Evolutionary conservation across 2,113 vertebrate genomes (phyloP).

Genomic region (Apteryx owenii): DNA sequence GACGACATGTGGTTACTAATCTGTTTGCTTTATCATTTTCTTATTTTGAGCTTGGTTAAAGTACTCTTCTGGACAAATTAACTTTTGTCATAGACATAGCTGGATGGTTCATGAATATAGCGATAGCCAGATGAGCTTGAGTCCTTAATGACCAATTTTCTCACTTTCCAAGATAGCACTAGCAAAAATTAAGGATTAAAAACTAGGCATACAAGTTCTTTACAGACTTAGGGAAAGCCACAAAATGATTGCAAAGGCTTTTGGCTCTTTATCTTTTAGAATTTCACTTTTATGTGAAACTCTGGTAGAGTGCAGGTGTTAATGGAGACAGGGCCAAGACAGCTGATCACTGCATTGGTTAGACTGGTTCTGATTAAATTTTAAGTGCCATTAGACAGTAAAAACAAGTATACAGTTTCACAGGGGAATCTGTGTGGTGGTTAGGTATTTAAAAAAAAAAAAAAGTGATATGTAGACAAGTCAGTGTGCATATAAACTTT

Average conservation of each 20-base stretch:
- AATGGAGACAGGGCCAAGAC: not conserved
- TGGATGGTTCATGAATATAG: not conserved
- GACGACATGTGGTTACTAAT: not conserved
- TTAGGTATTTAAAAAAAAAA: not conserved
- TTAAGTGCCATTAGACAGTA: not conserved
- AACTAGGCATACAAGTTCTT: not conserved
- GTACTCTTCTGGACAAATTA: not conserved
- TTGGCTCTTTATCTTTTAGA: not conserved
- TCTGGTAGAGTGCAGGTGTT: not conserved
- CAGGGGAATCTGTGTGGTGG: not conserved
- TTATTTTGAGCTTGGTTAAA: not conserved
- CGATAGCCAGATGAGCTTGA: not conserved
- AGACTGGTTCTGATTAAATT: not conserved
- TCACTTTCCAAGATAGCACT: not conserved
- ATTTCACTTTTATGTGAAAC: not conserved
- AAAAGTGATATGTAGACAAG: not conserved
- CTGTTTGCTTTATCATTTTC: not conserved
- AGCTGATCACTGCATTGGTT: not conserved
- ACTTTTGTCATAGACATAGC: not conserved
- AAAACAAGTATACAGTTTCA: not conserved
- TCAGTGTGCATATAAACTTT: not conserved
- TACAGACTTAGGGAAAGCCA: accelerated
- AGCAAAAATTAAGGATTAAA: not conserved
- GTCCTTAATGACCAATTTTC: not conserved
- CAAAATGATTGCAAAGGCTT: not conserved